Percentiles rank a stretch among this genome's conserved stretches.
These are phyloP conservation scores for Bradysia coprophila DNA, from an alignment of 1,140 invertebrate genomes.

Conservation along the genomic window DNA sequence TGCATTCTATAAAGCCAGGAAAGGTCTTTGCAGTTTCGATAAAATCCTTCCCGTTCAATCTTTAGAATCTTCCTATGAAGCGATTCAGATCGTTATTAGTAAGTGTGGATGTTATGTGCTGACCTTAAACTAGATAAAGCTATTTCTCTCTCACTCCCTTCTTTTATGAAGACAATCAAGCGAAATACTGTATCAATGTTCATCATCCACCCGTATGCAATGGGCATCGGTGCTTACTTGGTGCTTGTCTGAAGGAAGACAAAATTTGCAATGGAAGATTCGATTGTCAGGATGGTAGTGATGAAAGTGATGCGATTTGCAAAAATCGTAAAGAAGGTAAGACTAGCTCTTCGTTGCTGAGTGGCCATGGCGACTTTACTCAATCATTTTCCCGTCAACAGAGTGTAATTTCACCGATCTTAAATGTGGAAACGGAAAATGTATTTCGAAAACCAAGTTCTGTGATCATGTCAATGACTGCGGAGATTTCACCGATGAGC, in stretches of 20 bases:
- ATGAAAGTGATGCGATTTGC: slow-evolving; percentile 37
- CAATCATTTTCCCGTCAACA: too few relatives aligned
- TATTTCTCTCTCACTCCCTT: too few relatives aligned
- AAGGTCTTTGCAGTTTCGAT: not conserved
- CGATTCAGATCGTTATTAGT: not conserved
- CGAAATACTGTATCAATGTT: too few relatives aligned
- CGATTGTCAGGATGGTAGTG: slow-evolving; percentile 48
- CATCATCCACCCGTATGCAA: slow-evolving; percentile 24
- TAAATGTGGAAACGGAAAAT: slow-evolving; percentile 42
- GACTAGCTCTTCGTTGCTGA: slow-evolving; percentile 3
- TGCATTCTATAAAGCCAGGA: not conserved
- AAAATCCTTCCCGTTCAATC: not conserved
- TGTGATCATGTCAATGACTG: slow-evolving; percentile 49
- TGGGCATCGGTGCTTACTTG: slow-evolving; percentile 37
- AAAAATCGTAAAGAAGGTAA: slow-evolving; percentile 13
- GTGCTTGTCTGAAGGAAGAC: slow-evolving; percentile 39
- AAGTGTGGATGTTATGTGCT: too few relatives aligned
- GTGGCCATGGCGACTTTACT: slow-evolving; percentile 10
- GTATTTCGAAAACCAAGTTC: slow-evolving; percentile 44
- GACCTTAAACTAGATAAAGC: too few relatives aligned
- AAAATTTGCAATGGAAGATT: slow-evolving; percentile 47
- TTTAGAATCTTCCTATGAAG: not conserved
- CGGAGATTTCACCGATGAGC: slow-evolving; percentile 50
- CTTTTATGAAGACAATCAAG: too few relatives aligned
- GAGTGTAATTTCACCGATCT: slow-evolving; percentile 37